phyloP scores from a whole-genome alignment of 2,797 vertebrate species.

The Trematomus bernacchii region DNA sequence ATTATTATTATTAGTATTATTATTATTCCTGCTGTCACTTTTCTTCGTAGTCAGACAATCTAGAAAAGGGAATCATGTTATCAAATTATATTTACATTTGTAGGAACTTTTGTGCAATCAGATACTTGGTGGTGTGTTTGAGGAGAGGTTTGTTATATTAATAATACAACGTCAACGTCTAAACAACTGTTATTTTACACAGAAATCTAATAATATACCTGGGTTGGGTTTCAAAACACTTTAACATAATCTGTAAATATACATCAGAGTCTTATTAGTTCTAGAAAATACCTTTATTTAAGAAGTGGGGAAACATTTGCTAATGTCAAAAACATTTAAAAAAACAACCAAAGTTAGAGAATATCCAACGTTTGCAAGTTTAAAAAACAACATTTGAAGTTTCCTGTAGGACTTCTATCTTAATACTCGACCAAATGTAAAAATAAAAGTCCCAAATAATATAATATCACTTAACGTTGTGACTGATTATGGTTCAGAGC shows the following conservation, averaged over 20 bases:
- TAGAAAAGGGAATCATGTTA: background rate
- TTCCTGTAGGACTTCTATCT: too few relatives aligned
- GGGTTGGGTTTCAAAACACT: background rate
- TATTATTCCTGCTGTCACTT: slow-evolving; percentile 15
- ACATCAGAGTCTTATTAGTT: background rate
- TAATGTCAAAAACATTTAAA: too few relatives aligned
- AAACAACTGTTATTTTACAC: background rate
- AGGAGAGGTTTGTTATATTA: background rate
- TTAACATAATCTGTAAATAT: background rate
- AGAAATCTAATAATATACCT: background rate
- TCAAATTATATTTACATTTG: slow-evolving; percentile 15
- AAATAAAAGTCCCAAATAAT: too few relatives aligned
- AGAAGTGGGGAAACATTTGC: too few relatives aligned
- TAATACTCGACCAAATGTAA: too few relatives aligned
- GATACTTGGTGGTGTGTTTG: slow-evolving; percentile 1
- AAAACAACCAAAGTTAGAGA: too few relatives aligned
- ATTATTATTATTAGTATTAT: too few relatives aligned
- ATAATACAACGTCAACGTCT: background rate
- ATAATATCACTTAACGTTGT: too few relatives aligned
- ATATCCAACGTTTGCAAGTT: too few relatives aligned
- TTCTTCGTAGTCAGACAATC: slow-evolving; percentile 10
- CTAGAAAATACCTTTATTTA: too few relatives aligned
- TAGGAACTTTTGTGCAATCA: background rate
- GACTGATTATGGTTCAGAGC: too few relatives aligned
- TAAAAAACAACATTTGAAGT: too few relatives aligned